These are phyloP conservation scores for Drosophila peninsularis DNA, from an alignment of 2,888 invertebrate species.

Conservation along the genomic window DNA sequence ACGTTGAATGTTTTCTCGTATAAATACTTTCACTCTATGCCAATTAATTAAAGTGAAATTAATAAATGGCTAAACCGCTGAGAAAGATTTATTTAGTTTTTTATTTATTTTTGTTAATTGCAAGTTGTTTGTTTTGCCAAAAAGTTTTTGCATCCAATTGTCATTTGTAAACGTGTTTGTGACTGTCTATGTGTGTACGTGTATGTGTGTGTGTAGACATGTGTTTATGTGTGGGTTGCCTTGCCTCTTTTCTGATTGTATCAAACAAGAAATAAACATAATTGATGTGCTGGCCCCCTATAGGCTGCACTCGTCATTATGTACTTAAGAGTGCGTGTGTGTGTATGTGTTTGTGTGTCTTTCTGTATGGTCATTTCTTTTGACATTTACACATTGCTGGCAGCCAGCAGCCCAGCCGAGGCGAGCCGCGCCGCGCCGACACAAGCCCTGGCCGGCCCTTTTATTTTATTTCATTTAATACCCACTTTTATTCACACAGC, in stretches of 20 bases:
- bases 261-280: conserved; percentile 73
- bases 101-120: conserved; percentile 12
- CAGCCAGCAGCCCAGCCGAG: conserved; percentile 44
- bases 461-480: neutral
- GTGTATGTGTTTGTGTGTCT: conserved; percentile 17
- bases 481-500: conserved; percentile 9
- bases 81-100: conserved; percentile 22
- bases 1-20: conserved; percentile 40
- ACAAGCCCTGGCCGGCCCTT: conserved; percentile 2
- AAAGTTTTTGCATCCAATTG: conserved; percentile 52
- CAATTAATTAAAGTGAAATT: conserved; percentile 43
- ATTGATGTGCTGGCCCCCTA: conserved; percentile 74
- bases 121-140: conserved; percentile 67
- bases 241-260: conserved; percentile 64
- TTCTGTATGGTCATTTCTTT: conserved; percentile 47
- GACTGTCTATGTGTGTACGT: neutral
- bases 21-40: conserved; percentile 55
- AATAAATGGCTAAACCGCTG: conserved; percentile 23
- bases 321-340: conserved; percentile 6
- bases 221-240: conserved; percentile 9
- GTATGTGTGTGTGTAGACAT: neutral
- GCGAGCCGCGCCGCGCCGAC: conserved; percentile 6
- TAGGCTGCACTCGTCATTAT: conserved; percentile 37
- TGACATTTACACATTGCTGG: conserved; percentile 73
- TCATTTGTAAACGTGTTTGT: conserved; percentile 14